Percentiles rank a stretch among this genome's conserved stretches.
Evolutionary conservation across 2,888 invertebrate species (phyloP).

Genomic region (Apoda limacodes): DNA sequence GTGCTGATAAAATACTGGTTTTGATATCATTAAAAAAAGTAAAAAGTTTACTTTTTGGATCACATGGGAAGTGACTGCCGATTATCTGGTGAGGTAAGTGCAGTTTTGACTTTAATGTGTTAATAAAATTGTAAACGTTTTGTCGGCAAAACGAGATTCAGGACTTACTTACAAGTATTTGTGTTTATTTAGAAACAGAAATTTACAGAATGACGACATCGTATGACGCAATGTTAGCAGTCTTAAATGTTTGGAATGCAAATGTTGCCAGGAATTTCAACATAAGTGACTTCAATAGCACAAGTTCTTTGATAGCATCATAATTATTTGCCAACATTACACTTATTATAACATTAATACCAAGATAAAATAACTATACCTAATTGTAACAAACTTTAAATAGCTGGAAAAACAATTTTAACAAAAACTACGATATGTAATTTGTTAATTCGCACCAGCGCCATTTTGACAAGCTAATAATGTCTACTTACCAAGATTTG

Average conservation of each 20-base stretch:
- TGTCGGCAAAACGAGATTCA: conserved; percentile 44
- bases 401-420: too few species aligned
- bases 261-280: too few species aligned
- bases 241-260: conserved; percentile 18
- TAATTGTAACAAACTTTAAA: too few species aligned
- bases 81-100: conserved; percentile 63
- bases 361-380: too few species aligned
- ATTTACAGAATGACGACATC: conserved; percentile 26
- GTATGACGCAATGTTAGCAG: conserved; percentile 19
- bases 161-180: conserved; percentile 23
- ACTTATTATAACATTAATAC: too few species aligned
- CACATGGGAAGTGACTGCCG: conserved; percentile 58
- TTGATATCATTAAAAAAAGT: conserved; percentile 48
- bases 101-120: conserved; percentile 68
- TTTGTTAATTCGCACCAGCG: not conserved
- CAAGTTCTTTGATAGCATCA: too few species aligned
- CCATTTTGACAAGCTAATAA: conserved; percentile 2
- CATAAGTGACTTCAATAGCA: too few species aligned
- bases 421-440: too few species aligned
- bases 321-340: too few species aligned
- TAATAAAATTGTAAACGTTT: conserved; percentile 66
- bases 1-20: conserved; percentile 65
- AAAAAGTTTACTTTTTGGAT: conserved; percentile 35
- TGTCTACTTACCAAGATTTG: conserved; percentile 80
- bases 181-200: conserved; percentile 29